phyloP scores from a whole-genome alignment of 2,797 vertebrate species.

The Champsocephalus gunnari region DNA sequence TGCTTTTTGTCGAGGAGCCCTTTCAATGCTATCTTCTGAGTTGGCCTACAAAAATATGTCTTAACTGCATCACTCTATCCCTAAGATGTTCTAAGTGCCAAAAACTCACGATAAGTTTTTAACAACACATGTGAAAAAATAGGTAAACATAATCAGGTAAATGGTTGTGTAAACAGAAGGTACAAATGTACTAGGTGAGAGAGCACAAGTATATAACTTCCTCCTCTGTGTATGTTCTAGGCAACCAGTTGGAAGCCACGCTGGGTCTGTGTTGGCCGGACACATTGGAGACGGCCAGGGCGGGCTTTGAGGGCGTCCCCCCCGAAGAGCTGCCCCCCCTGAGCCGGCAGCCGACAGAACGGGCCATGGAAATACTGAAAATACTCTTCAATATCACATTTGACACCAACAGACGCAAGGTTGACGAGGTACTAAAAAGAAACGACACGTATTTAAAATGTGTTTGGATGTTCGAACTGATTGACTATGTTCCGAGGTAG shows the following conservation, averaged over 20 bases:
- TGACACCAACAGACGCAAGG: slow-evolving; percentile 86
- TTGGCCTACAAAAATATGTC: no score
- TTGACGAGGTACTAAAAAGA: slow-evolving; percentile 85
- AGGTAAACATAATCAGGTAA: background rate
- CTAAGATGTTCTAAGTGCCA: background rate
- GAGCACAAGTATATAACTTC: background rate
- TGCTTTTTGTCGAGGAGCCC: no score
- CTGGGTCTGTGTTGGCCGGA: slow-evolving; percentile 86
- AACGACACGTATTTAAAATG: background rate
- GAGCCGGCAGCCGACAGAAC: slow-evolving; percentile 87
- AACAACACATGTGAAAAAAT: background rate
- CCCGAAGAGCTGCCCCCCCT: slow-evolving; percentile 75
- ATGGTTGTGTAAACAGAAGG: background rate
- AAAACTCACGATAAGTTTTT: background rate
- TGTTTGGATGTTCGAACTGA: background rate
- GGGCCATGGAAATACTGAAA: slow-evolving; percentile 94
- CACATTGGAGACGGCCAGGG: slow-evolving; percentile 81
- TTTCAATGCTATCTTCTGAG: no score
- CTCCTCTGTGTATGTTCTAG: slow-evolving; percentile 68
- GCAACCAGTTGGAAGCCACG: slow-evolving; percentile 87
- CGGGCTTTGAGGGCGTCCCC: slow-evolving; percentile 62
- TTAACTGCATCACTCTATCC: background rate
- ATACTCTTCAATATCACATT: slow-evolving; percentile 96
- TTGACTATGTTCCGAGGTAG: background rate
- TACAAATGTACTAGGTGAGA: background rate